Evolutionary conservation across 2,113 vertebrate species (phyloP).

Genomic region (Phyllopteryx taeniolatus): DNA sequence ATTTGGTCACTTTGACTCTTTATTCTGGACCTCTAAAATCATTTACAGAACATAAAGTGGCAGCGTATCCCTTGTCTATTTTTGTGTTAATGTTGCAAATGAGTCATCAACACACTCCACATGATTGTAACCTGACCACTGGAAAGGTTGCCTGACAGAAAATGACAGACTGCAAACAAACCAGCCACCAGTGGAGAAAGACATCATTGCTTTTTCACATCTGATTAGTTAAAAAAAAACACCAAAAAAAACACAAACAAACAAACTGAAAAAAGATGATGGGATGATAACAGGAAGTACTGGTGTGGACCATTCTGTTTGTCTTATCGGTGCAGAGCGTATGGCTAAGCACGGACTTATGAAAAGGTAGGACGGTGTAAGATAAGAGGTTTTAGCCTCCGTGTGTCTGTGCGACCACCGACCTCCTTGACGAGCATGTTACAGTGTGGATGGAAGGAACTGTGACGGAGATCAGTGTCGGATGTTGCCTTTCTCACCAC

Average conservation of each 20-base stretch:
- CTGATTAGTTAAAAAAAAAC: slow-evolving; percentile 43
- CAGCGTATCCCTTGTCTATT: slow-evolving; percentile 8
- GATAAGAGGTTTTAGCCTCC: slow-evolving; percentile 58
- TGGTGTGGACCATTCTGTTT: slow-evolving; percentile 32
- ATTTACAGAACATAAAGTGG: neutral
- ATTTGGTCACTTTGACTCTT: neutral
- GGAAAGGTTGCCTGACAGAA: slow-evolving; percentile 43
- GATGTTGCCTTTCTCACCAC: slow-evolving; percentile 35
- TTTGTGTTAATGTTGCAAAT: slow-evolving; percentile 18
- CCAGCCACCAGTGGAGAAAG: slow-evolving; percentile 20
- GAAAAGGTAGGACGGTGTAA: slow-evolving; percentile 49
- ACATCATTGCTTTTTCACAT: slow-evolving; percentile 36
- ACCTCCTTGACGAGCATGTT: slow-evolving; percentile 39
- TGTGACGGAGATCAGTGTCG: slow-evolving; percentile 53
- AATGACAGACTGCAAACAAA: slow-evolving; percentile 46
- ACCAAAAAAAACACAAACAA: neutral
- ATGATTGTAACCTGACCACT: slow-evolving; percentile 48
- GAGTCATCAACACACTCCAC: slow-evolving; percentile 22
- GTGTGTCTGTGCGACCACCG: slow-evolving; percentile 43
- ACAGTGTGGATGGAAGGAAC: slow-evolving; percentile 32
- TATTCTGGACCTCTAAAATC: too few relatives aligned
- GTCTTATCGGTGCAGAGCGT: slow-evolving; percentile 58
- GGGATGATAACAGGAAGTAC: slow-evolving; percentile 25
- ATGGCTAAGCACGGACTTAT: slow-evolving; percentile 58
- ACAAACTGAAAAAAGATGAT: slow-evolving; percentile 22